Conservation (phyloP, 2,797 vertebrate genomes). For the Pipistrellus kuhlii region DNA sequence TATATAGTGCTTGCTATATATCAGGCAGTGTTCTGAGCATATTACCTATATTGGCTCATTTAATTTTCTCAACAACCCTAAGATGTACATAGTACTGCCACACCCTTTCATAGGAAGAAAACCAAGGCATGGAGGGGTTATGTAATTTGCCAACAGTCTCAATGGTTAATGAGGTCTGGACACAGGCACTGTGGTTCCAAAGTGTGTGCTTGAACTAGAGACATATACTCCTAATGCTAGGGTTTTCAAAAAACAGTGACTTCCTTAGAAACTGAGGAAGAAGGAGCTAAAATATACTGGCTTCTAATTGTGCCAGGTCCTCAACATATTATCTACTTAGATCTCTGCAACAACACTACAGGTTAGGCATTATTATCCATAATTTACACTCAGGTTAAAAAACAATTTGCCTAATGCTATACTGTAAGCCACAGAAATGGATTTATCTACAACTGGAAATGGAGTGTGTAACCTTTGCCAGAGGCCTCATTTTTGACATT, state of each 20-base stretch:
- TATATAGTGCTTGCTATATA: neutral
- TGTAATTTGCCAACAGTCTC: neutral
- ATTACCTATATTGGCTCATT: neutral
- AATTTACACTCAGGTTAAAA: constrained; percentile 13
- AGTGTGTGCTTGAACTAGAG: neutral
- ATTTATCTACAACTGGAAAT: neutral
- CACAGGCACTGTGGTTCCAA: neutral
- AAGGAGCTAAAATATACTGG: neutral
- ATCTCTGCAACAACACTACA: neutral
- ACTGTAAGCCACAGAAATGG: neutral
- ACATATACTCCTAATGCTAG: neutral
- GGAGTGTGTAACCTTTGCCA: neutral
- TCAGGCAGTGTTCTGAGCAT: neutral
- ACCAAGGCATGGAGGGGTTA: neutral
- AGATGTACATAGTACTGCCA: neutral
- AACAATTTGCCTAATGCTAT: neutral
- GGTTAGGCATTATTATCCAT: neutral
- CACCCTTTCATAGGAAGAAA: constrained; percentile 8
- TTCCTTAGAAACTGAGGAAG: neutral
- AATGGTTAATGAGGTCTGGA: neutral
- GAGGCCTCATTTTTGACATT: neutral
- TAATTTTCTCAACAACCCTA: neutral
- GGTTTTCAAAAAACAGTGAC: neutral
- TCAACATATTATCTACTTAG: neutral
- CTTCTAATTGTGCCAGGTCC: neutral